Conservation (phyloP, 2,888 invertebrate species). For the Exephanes ischioxanthus region DNA sequence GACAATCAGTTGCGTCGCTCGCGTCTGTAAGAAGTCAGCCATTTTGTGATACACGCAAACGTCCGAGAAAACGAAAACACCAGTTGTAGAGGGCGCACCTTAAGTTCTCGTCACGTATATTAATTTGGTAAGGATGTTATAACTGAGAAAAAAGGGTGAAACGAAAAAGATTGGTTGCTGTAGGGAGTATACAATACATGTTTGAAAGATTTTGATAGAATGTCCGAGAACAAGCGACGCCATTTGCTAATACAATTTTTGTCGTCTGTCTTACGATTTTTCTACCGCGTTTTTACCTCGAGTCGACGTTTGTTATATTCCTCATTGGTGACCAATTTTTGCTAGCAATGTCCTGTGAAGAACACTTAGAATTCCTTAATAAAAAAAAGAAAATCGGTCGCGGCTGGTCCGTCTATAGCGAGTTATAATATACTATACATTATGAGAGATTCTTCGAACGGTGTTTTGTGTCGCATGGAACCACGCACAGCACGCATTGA, state of each 20-base stretch:
- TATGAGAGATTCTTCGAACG: slow-evolving; percentile 11
- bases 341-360: background rate
- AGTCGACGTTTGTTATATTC: slow-evolving; percentile 49
- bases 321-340: slow-evolving; percentile 31
- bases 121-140: slow-evolving; percentile 35
- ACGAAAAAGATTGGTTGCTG: slow-evolving; percentile 11
- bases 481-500: slow-evolving; percentile 25
- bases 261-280: slow-evolving; percentile 59
- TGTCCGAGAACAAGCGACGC: slow-evolving; percentile 4
- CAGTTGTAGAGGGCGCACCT: background rate
- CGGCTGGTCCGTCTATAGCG: slow-evolving; percentile 13
- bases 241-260: slow-evolving; percentile 54
- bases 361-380: background rate
- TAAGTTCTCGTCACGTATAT: slow-evolving; percentile 6
- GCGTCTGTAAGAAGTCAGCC: slow-evolving; percentile 70
- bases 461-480: slow-evolving; percentile 5
- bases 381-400: background rate
- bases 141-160: background rate
- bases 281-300: slow-evolving; percentile 57
- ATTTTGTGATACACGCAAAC: slow-evolving; percentile 39
- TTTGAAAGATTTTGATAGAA: background rate
- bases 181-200: background rate
- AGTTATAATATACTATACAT: background rate
- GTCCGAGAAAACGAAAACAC: slow-evolving; percentile 19
- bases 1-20: slow-evolving; percentile 83